Evolutionary conservation across 1,140 invertebrate species (phyloP), one percentile per base, ranked within the genome.

Genomic region (Neodiprion lecontei): DNA sequence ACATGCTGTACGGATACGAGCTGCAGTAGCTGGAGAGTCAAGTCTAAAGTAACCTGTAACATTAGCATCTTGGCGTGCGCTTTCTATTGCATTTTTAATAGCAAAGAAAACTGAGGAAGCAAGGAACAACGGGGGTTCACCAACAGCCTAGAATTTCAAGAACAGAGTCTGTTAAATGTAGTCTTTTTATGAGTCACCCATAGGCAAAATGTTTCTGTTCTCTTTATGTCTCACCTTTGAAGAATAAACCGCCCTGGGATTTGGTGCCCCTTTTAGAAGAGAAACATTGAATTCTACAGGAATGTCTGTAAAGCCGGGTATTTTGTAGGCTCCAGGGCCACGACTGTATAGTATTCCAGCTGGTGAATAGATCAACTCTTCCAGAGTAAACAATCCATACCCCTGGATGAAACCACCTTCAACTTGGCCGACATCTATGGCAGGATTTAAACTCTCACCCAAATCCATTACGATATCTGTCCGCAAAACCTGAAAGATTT

Each of bases 381-480:
- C 97, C 77, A 99, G 88, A 1, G 96, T 96, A 81, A 96, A 98
- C 65, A 98, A 84, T 5, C 97, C 97, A 82, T 97, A 96, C 0
- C 97, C 97, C 91, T 98, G 97, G 78, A 96, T 91, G 81, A 98
- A 98, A 0, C 91, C 97, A 48, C 97, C 97, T 90, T 99, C 97
- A 40, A 99, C 93, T 89, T 99, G 97, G 0, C 97, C 97, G 82
- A 99, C 96, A 80, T 99, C 97, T 79, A 99, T 97, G 0, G 97
- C 96, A 40, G 97, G 97, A 89, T 99, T 99, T 48, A 99, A 87
- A 89, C 96, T 98, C 74, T 96, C 92, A 21, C 95, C 95, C 71
- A 98, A 90, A 88, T 99, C 97, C 97, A 98, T 98, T 0, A 99
- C 96, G 79, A 99, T 98, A 81, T 99, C 96, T 3, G 95, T 95